Base-by-base conservation (phyloP, 2,113 vertebrate species). In the Lynx canadensis region DNA sequence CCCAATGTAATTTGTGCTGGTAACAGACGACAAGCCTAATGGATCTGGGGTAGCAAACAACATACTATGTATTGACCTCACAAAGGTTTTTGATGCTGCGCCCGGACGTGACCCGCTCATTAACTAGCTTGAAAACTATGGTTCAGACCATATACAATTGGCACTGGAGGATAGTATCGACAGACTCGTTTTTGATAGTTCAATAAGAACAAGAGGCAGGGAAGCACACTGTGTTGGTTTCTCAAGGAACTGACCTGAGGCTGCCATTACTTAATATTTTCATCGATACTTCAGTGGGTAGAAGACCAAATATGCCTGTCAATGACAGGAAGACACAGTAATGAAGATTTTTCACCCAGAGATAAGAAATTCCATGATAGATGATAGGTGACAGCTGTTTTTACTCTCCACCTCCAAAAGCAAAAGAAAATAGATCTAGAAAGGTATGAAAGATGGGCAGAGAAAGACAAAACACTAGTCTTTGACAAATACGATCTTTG, bases 61-160 rank as follows among this genome's bases (percentile, higher is more conserved):
- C 57, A 55, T 90, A 87, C 81, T 95, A 94, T 71, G 8, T 97
- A 95, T 92, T 96, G 74, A 97, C 82, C 78, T 97, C 89, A 83
- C 55, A 84, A 97, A 98, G 90, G 2, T 16, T 96, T 97, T 95
- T 96, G 86, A 91, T 95, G 94, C 50, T 95, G 89, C 57, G 92
- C 19, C 68, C 63, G 63, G 95, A 71, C 71, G 57, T 91, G 94
- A 81, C 50, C 76, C 48, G 76, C 95, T 97, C 84, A 97, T 95
- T 97, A 97, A 94, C 66, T 69, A 82, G 85, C 89, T 97, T 94
- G 92, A 96, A 97, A 98, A 96, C 87, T 97, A 83, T 60, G 65
- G n/a, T 76, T 94, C 92, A 83, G 50, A 84, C 21, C 76, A 10
- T 55, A 84, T 66, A 96, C 95, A 97, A 84, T 78, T 95, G 97